phyloP scores from a whole-genome alignment of 2,888 invertebrate species.

The Synanthedon andrenaeformis region DNA sequence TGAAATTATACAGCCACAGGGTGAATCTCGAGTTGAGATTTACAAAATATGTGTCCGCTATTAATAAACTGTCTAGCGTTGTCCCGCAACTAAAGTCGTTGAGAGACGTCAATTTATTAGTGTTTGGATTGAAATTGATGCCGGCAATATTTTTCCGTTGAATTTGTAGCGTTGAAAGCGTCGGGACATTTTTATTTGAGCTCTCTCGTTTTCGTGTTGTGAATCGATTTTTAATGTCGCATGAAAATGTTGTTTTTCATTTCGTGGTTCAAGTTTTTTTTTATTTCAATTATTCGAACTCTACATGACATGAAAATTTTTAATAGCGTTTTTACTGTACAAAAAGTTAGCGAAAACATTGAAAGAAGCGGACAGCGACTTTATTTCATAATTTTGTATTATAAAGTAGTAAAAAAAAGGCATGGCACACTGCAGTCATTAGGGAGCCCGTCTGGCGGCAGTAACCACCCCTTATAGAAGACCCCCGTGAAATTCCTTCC shows the following conservation, averaged over 20 bases:
- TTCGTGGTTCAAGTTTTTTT: not conserved
- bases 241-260: not conserved
- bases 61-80: constrained; percentile 61
- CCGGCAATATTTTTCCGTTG: constrained; percentile 59
- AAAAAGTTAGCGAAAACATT: no score
- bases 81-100: constrained; percentile 30
- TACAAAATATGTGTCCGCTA: constrained; percentile 58
- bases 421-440: no score
- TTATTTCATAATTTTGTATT: no score
- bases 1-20: constrained; percentile 45
- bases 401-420: no score
- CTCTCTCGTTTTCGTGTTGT: constrained; percentile 38
- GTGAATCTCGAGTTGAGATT: constrained; percentile 48
- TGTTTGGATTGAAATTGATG: constrained; percentile 69
- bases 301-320: no score
- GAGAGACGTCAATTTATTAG: constrained; percentile 68
- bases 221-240: constrained; percentile 48
- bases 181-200: constrained; percentile 43
- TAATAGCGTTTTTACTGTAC: no score
- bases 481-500: no score
- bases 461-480: no score
- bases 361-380: no score
- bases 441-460: no score
- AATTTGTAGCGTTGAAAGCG: constrained; percentile 63
- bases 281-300: no score